These are phyloP conservation scores for Apoderus coryli DNA, from an alignment of 2,888 invertebrate species.

Conservation along the genomic window DNA sequence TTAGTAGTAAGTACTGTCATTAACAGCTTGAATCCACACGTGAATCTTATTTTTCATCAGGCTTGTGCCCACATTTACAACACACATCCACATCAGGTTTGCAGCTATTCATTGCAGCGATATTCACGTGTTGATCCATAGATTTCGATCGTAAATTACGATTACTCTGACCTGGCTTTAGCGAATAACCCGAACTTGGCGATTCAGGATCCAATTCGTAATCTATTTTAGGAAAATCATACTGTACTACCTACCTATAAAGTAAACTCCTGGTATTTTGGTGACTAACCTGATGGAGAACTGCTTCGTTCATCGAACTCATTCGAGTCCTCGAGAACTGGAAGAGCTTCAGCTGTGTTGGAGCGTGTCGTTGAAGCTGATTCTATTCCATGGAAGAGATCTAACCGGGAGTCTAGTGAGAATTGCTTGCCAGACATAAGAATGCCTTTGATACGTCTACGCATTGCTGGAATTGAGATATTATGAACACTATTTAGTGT, in stretches of 20 bases:
- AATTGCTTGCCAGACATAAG: conserved; percentile 84
- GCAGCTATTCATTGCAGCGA: conserved; percentile 15
- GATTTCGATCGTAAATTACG: conserved; percentile 41
- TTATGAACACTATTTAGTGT: neutral
- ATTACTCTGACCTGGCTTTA: no score
- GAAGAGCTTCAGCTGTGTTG: conserved; percentile 11
- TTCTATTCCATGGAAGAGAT: conserved; percentile 65
- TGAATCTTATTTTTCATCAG: conserved; percentile 10
- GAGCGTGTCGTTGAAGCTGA: conserved; percentile 21
- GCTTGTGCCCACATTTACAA: conserved; percentile 29
- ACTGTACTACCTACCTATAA: conserved; percentile 1
- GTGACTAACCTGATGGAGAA: conserved; percentile 17
- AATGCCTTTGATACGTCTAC: conserved; percentile 73
- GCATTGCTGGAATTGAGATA: conserved; percentile 47
- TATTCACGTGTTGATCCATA: conserved; percentile 34
- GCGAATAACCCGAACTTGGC: conserved; percentile 10
- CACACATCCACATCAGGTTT: conserved; percentile 20
- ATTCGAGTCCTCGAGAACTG: conserved; percentile 27
- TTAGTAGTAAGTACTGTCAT: no score
- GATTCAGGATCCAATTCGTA: conserved; percentile 15
- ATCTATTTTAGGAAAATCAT: conserved; percentile 16
- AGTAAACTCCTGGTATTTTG: neutral
- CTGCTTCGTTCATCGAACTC: conserved; percentile 24
- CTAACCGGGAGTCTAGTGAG: conserved; percentile 82
- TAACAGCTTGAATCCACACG: no score